Percentiles rank a stretch among this genome's conserved stretches.
Evolutionary conservation across 1,140 invertebrate species (phyloP).

Genomic region (Drosophila novamexicana): DNA sequence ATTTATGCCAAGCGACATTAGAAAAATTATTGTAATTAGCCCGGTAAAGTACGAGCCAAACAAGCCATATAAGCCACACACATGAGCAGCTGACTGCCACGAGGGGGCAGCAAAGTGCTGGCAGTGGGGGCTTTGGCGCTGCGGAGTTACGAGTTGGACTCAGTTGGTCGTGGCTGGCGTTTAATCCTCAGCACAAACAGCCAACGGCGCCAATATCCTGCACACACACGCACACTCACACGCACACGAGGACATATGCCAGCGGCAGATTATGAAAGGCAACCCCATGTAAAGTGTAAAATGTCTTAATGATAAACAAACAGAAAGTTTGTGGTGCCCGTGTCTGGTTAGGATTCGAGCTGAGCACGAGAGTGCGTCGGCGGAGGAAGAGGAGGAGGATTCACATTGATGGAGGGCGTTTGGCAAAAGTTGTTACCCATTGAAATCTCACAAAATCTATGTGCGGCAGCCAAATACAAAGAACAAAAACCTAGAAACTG

Average conservation of each 20-base stretch:
- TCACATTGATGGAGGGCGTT: constrained; percentile 49
- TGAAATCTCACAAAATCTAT: constrained; percentile 49
- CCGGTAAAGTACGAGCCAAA: constrained; percentile 28
- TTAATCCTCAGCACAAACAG: constrained; percentile 76
- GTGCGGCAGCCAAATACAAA: constrained; percentile 25
- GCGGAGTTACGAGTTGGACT: constrained; percentile 46
- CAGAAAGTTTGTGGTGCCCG: constrained; percentile 70
- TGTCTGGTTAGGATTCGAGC: constrained; percentile 62
- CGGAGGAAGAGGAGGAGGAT: background rate
- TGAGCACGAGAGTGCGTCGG: background rate
- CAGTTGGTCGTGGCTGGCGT: constrained; percentile 64
- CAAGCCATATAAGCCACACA: constrained; percentile 39
- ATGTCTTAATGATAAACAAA: constrained; percentile 83
- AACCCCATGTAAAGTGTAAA: constrained; percentile 70
- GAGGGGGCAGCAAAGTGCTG: background rate
- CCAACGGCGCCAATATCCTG: constrained; percentile 76
- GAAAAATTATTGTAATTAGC: constrained; percentile 79
- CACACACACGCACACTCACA: constrained; percentile 11
- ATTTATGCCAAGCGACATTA: constrained; percentile 74
- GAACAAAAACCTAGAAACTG: constrained; percentile 16
- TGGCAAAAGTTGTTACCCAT: constrained; percentile 46
- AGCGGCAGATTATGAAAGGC: constrained; percentile 72
- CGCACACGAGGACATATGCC: constrained; percentile 55
- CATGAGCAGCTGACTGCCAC: constrained; percentile 12
- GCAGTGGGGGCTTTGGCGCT: background rate